Evolutionary conservation across 1,140 invertebrate species (phyloP).

Genomic region (Drosophila auraria): DNA sequence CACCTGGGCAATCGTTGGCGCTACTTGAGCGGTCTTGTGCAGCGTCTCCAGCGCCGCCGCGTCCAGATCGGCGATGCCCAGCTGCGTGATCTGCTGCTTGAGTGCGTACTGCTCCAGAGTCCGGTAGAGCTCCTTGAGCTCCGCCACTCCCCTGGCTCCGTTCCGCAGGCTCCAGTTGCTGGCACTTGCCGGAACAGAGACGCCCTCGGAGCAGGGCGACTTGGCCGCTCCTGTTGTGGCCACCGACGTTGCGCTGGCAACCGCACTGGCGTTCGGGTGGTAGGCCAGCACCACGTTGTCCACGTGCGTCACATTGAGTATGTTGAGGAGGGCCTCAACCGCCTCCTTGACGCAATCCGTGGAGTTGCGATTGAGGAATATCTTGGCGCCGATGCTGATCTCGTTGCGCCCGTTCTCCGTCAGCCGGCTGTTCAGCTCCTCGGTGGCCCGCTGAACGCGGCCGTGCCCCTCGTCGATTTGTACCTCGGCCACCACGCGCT

Average conservation of each 20-base stretch:
- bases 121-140: slow-evolving; percentile 87
- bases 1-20: slow-evolving; percentile 97
- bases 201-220: slow-evolving; percentile 43
- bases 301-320: slow-evolving; percentile 77
- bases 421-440: slow-evolving; percentile 87
- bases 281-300: slow-evolving; percentile 83
- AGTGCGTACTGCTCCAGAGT: slow-evolving; percentile 67
- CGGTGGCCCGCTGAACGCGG: slow-evolving; percentile 78
- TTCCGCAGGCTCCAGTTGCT: slow-evolving; percentile 85
- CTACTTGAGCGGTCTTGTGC: slow-evolving; percentile 92
- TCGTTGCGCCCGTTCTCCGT: slow-evolving; percentile 87
- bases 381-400: slow-evolving; percentile 89
- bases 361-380: slow-evolving; percentile 87
- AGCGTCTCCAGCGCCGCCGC: slow-evolving; percentile 91
- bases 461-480: slow-evolving; percentile 68
- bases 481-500: slow-evolving; percentile 65
- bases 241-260: slow-evolving; percentile 60
- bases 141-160: slow-evolving; percentile 81
- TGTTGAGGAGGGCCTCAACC: slow-evolving; percentile 64
- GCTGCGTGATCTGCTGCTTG: slow-evolving; percentile 87
- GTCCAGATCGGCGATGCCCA: slow-evolving; percentile 96
- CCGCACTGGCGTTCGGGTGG: slow-evolving; percentile 67
- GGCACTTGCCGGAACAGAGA: slow-evolving; percentile 2
- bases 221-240: slow-evolving; percentile 54
- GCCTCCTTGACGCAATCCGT: slow-evolving; percentile 63